These are phyloP conservation scores for Elanus axillaris DNA, from an alignment of 2,113 vertebrate genomes.

Conservation along the genomic window DNA sequence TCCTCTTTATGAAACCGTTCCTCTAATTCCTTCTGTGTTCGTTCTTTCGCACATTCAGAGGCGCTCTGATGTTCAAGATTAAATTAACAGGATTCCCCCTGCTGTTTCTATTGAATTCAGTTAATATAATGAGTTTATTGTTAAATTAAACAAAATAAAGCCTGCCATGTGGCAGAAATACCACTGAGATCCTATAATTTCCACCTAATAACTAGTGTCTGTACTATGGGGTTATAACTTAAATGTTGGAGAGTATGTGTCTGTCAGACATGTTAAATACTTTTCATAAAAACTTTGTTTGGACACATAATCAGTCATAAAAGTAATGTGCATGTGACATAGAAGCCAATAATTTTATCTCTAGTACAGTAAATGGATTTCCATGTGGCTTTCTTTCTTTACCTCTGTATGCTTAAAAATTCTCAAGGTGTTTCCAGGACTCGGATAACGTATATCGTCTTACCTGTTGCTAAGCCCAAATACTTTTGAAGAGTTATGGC, in stretches of 20 bases:
- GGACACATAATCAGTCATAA: not conserved
- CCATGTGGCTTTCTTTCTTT: not conserved
- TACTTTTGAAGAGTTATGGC: not conserved
- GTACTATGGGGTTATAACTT: not conserved
- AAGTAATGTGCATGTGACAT: not conserved
- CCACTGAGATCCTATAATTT: conserved; percentile 25
- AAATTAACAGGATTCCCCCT: conserved; percentile 71
- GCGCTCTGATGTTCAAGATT: conserved; percentile 59
- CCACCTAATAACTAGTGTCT: not conserved
- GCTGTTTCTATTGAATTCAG: conserved; percentile 71
- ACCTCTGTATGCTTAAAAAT: not conserved
- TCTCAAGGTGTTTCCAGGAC: not conserved
- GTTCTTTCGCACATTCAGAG: conserved; percentile 60
- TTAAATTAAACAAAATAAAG: conserved; percentile 72
- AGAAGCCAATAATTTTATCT: not conserved
- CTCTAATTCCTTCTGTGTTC: conserved; percentile 46
- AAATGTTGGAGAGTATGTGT: not conserved
- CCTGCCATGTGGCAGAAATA: conserved; percentile 55
- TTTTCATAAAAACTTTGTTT: not conserved
- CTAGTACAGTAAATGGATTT: not conserved
- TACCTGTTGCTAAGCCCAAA: not conserved
- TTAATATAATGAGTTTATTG: conserved; percentile 74
- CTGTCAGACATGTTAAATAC: not conserved
- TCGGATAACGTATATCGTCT: rapidly evolving
- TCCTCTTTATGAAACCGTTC: conserved; percentile 34